These are phyloP conservation scores for Drosophila phalerata DNA, from an alignment of 2,888 invertebrate species.

Conservation along the genomic window DNA sequence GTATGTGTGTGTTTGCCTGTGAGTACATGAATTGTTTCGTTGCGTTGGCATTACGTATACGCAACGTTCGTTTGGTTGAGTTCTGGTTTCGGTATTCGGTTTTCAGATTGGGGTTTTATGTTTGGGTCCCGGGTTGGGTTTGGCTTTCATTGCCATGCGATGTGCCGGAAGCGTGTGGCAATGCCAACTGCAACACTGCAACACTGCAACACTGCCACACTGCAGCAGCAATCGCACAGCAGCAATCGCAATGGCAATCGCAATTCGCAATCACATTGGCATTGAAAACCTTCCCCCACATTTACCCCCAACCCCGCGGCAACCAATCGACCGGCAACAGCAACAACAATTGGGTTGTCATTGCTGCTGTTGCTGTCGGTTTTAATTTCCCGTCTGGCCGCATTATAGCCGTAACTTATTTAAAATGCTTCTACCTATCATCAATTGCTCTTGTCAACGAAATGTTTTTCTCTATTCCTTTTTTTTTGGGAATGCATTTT, in stretches of 20 bases:
- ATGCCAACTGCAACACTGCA: slow-evolving; percentile 41
- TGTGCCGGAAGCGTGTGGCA: slow-evolving; percentile 56
- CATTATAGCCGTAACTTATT: slow-evolving; percentile 57
- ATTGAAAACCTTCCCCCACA: slow-evolving; percentile 58
- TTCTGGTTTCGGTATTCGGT: slow-evolving; percentile 29
- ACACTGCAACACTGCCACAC: slow-evolving; percentile 23
- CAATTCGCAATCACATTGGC: slow-evolving; percentile 65
- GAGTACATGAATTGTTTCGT: slow-evolving; percentile 60
- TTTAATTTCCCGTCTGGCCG: slow-evolving; percentile 76
- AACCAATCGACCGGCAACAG: slow-evolving; percentile 14
- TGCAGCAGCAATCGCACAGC: slow-evolving; percentile 43
- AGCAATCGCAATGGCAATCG: slow-evolving; percentile 52
- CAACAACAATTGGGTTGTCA: slow-evolving; percentile 22
- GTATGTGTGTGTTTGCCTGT: slow-evolving; percentile 18
- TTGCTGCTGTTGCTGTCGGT: slow-evolving; percentile 55
- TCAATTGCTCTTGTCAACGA: slow-evolving; percentile 61
- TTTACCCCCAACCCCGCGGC: not conserved
- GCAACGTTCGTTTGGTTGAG: slow-evolving; percentile 48
- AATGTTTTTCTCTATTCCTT: slow-evolving; percentile 5
- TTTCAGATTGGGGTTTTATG: slow-evolving; percentile 27
- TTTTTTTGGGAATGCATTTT: slow-evolving; percentile 1
- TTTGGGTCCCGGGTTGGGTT: slow-evolving; percentile 34
- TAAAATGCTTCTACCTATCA: slow-evolving; percentile 62
- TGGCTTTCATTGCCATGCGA: slow-evolving; percentile 48
- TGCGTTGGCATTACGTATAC: slow-evolving; percentile 67